phyloP scores from a whole-genome alignment of 2,113 vertebrate species.

The Syngnathoides biaculeatus region DNA sequence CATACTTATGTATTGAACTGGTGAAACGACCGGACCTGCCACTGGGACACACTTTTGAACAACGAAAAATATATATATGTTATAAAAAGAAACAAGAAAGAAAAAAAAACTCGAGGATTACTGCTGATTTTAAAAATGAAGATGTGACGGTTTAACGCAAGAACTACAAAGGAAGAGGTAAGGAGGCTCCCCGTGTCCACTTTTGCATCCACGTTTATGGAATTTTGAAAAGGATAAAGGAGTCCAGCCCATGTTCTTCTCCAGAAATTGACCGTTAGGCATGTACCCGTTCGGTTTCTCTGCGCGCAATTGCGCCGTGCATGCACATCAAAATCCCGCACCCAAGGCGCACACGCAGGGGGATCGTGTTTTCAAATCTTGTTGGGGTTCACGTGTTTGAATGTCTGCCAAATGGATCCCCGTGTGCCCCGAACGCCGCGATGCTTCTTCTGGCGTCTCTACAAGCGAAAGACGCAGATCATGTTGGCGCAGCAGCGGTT shows the following conservation, averaged over 20 bases:
- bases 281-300: conserved; percentile 8
- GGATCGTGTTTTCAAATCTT: neutral
- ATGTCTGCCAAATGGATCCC: conserved; percentile 14
- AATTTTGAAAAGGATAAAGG: neutral
- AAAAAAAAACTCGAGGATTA: conserved; percentile 57
- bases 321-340: conserved; percentile 11
- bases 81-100: neutral
- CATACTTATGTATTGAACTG: conserved; percentile 10
- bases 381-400: neutral
- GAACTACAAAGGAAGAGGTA: conserved; percentile 65
- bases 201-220: neutral
- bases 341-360: neutral
- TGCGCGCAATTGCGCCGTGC: conserved; percentile 19
- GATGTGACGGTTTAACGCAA: conserved; percentile 64
- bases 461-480: neutral
- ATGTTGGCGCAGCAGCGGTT: conserved; percentile 1
- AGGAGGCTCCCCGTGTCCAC: conserved; percentile 15
- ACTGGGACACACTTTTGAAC: conserved; percentile 48
- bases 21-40: conserved; percentile 55
- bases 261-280: neutral
- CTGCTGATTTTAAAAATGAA: conserved; percentile 62
- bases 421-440: conserved; percentile 38
- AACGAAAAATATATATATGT: too few relatives aligned
- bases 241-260: neutral
- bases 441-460: conserved; percentile 31